Base-by-base conservation (phyloP, 1,140 invertebrate genomes). In the Reticulitermes speratus region DNA sequence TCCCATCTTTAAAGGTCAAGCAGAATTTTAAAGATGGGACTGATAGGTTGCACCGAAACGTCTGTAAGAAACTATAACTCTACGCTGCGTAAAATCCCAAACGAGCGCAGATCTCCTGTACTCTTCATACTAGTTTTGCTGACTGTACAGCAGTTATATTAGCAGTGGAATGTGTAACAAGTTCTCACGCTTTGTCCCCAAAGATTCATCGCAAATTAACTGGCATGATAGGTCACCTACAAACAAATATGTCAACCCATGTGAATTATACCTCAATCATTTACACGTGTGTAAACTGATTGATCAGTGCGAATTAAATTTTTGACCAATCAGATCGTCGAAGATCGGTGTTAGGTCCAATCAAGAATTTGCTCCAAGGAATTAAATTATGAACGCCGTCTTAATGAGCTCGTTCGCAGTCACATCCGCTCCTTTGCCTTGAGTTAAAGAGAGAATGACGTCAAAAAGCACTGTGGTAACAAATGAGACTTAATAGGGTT, bases 381-480 rank as follows among this genome's bases (percentile, higher is more conserved):
- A 75, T 75, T 75, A 75, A 75, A 75, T 75, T 75, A n/a, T 75
- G 65, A 75, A 75, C 65, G 65, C 65, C 25, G 65, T 65, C 84
- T 84, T 84, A 84, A 84, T 84, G 84, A 84, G 84, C 84, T 65
- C 45, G 84, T 52, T 52, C 65, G 12, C 0, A n/a, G 65, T 30
- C 65, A 14, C 65, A 75, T 75, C 84, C 84, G 45, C n/a, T 84
- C 84, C 84, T 84, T 84, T 25, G 84, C 84, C 84, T 84, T 84
- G 84, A 84, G 84, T 84, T 84, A 84, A 84, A 65, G 38, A 84
- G 84, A 45, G 45, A 84, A 65, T 84, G 84, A 84, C 84, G 84
- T 84, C 84, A 84, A 84, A 84, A 84, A 55, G 52, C 55, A 30
- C 52, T 55, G 84, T 55, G 48, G 48, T 84, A 84, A 84, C 55